These are phyloP conservation scores for Archips xylosteana DNA, from an alignment of 2,888 invertebrate species.

Conservation along the genomic window DNA sequence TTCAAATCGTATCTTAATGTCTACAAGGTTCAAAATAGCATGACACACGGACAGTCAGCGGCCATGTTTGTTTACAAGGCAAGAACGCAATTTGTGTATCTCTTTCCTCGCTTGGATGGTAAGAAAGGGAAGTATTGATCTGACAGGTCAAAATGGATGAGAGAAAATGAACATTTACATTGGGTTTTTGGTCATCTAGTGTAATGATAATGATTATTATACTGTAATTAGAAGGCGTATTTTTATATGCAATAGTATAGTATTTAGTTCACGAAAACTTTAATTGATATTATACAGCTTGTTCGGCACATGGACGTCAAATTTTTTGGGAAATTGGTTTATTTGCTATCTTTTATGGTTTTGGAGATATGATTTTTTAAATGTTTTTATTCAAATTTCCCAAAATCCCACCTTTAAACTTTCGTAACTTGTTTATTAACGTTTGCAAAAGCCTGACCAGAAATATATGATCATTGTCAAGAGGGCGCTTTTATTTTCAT, in stretches of 20 bases:
- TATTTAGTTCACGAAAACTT: neutral
- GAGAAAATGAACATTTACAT: neutral
- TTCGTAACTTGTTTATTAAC: no score
- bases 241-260: neutral
- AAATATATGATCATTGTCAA: no score
- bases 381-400: no score
- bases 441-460: no score
- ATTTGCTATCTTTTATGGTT: no score
- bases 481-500: no score
- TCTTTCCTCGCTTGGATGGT: neutral
- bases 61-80: neutral
- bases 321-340: no score
- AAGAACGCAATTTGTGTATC: neutral
- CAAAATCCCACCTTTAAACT: no score
- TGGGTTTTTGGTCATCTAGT: no score
- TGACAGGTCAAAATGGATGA: neutral
- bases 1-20: neutral
- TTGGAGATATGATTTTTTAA: no score
- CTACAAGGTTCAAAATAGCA: neutral
- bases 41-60: neutral
- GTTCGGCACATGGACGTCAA: no score
- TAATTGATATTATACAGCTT: no score
- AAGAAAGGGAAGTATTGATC: neutral
- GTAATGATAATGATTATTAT: neutral
- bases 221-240: neutral